Conservation (phyloP, 64 coral and sea anemone genomes). For the Anthopleura sola region DNA sequence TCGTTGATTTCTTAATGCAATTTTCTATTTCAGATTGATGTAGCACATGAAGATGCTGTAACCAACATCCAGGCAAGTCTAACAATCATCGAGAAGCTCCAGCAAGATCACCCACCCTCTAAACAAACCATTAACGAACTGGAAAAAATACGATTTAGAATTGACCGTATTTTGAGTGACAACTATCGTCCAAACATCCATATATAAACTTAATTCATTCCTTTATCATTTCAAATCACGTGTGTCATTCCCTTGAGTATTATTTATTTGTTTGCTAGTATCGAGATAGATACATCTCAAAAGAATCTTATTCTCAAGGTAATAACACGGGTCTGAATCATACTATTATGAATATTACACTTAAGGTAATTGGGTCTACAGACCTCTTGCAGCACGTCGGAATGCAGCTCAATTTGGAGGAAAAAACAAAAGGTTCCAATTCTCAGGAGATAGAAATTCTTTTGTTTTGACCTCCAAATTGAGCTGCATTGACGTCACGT, state of each 20-base stretch:
- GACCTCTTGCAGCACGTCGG: too few relatives aligned
- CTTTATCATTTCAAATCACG: not conserved
- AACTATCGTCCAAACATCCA: not conserved
- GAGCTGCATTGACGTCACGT: too few relatives aligned
- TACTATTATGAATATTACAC: too few relatives aligned
- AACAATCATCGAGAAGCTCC: not conserved
- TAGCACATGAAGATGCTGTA: not conserved
- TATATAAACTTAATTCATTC: not conserved
- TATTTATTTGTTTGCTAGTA: not conserved
- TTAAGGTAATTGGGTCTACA: too few relatives aligned
- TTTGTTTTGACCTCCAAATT: too few relatives aligned
- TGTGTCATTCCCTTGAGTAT: too few relatives aligned
- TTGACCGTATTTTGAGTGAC: not conserved
- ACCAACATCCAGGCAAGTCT: slow-evolving; percentile 4
- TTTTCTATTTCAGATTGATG: slow-evolving; percentile 11
- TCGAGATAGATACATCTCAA: too few relatives aligned
- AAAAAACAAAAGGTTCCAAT: too few relatives aligned
- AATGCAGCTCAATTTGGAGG: too few relatives aligned
- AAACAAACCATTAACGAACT: not conserved
- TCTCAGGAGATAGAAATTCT: too few relatives aligned
- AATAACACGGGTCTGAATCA: too few relatives aligned
- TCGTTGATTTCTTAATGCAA: not conserved
- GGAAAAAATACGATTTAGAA: not conserved
- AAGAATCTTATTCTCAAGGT: too few relatives aligned
- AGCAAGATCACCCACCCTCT: not conserved